phyloP scores from a whole-genome alignment of 2,888 invertebrate species.

The Agonopterix arenella region DNA sequence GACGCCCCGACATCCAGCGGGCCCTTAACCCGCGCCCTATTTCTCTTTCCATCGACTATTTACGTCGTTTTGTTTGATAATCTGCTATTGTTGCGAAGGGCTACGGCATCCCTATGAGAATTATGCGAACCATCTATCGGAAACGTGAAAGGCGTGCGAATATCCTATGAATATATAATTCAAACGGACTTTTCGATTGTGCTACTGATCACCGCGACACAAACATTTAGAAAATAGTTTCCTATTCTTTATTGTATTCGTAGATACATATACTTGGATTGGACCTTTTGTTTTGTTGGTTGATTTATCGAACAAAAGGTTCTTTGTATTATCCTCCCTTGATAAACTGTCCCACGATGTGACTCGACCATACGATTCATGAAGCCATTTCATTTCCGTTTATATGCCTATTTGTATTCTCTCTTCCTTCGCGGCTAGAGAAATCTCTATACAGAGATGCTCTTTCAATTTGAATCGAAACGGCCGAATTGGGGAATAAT shows the following conservation, averaged over 20 bases:
- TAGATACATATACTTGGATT: conserved; percentile 3
- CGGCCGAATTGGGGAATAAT: conserved; percentile 67
- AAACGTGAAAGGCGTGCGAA: conserved; percentile 64
- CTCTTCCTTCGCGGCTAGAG: conserved; percentile 60
- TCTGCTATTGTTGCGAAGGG: conserved; percentile 70
- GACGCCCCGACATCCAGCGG: conserved; percentile 54
- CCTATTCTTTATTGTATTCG: background rate
- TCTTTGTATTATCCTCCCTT: conserved; percentile 33
- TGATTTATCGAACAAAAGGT: conserved; percentile 22
- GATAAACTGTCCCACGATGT: conserved; percentile 43
- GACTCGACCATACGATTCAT: conserved; percentile 56
- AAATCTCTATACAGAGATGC: conserved; percentile 67
- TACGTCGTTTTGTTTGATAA: conserved; percentile 75
- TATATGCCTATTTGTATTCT: conserved; percentile 70
- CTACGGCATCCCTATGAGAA: conserved; percentile 63
- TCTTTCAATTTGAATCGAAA: conserved; percentile 73
- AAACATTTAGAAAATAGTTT: background rate
- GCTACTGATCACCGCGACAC: conserved; percentile 1
- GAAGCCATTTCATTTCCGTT: conserved; percentile 65
- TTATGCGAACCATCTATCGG: conserved; percentile 69
- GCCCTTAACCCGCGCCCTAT: conserved; percentile 68
- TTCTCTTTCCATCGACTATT: conserved; percentile 65
- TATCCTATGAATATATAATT: conserved; percentile 60
- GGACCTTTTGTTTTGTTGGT: conserved; percentile 6
- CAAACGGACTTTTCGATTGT: conserved; percentile 1